A percentile compares a stretch with the other conserved stretches of the same genome.
These are phyloP conservation scores for Harpagoxenus sublaevis DNA, from an alignment of 2,888 invertebrate genomes.

Conservation along the genomic window DNA sequence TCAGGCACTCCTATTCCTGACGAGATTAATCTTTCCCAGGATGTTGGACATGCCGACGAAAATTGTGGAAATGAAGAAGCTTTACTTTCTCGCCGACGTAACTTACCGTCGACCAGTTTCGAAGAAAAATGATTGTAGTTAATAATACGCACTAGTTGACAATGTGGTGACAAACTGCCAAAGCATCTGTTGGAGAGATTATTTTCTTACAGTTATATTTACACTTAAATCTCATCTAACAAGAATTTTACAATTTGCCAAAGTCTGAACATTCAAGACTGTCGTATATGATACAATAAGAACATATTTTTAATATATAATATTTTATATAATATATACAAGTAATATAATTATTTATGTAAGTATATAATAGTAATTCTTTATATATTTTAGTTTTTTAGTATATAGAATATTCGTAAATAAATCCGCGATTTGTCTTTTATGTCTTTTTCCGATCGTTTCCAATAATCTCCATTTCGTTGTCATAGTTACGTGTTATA, in stretches of 20 bases:
- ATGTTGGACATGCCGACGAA: background rate
- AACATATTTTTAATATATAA: slow-evolving; percentile 17
- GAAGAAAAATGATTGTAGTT: slow-evolving; percentile 1
- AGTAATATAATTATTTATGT: background rate
- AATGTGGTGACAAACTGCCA: background rate
- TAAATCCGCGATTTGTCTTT: slow-evolving; percentile 4
- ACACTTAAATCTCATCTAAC: background rate
- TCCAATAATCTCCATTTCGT: background rate
- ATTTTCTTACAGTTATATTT: background rate
- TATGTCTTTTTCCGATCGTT: background rate
- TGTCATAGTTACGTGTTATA: slow-evolving; percentile 45
- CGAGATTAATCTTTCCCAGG: background rate
- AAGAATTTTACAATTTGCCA: background rate
- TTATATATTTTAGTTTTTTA: slow-evolving; percentile 10
- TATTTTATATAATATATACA: background rate
- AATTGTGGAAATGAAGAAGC: background rate
- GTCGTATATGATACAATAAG: background rate
- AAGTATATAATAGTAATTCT: background rate
- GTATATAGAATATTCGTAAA: slow-evolving; percentile 11
- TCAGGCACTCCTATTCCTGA: background rate
- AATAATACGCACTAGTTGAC: background rate
- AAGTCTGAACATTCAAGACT: background rate
- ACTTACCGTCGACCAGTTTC: slow-evolving; percentile 40
- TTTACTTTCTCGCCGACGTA: slow-evolving; percentile 20
- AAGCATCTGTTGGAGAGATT: background rate